Base-by-base conservation (phyloP, 2,888 invertebrate genomes). In the Norana najaformis region DNA sequence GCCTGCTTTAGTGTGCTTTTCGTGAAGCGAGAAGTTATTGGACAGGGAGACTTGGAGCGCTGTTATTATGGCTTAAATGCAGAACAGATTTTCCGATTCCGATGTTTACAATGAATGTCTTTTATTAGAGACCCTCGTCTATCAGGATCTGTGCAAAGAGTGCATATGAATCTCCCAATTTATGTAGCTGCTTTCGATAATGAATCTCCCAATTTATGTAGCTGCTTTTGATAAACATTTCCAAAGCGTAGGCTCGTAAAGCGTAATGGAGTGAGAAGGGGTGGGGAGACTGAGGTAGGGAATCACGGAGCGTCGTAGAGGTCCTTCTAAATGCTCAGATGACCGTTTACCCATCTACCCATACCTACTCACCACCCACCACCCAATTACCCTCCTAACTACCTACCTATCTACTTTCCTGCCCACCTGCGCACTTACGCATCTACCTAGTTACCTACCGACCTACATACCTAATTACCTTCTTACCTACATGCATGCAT, bases 1-100 rank as follows among this genome's bases (percentile, higher is more conserved):
- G 69, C 69, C 69, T 69, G 69, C n/a, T 69, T 69, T n/a, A 69
- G 69, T 69, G 8, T n/a, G 69, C n/a, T n/a, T 69, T 30, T 30
- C n/a, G n/a, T 69, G 69, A 69, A 69, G 69, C 69, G n/a, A 69
- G 69, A 69, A 69, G 69, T 69, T 69, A 69, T 69, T 69, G 69
- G 69, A 69, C 6, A 8, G 69, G n/a, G 69, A 69, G 30, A 69
- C 69, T 30, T 69, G 69, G n/a, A 69, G 11, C 3, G 69, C 69
- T n/a, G n/a, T 69, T 69, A 69, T 69, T 69, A 69, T 69, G 30
- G 69, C 69, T 69, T 69, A 69, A 69, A 30, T n/a, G 69, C 30
- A 69, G 69, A 13, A 69, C n/a, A n/a, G 69, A n/a, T 69, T 8
- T 69, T 69, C 30, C n/a, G 69, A 69, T n/a, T 30, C 30, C 69